Evolutionary conservation across 1,140 invertebrate genomes (phyloP).

Genomic region (Drosophila virilis): DNA sequence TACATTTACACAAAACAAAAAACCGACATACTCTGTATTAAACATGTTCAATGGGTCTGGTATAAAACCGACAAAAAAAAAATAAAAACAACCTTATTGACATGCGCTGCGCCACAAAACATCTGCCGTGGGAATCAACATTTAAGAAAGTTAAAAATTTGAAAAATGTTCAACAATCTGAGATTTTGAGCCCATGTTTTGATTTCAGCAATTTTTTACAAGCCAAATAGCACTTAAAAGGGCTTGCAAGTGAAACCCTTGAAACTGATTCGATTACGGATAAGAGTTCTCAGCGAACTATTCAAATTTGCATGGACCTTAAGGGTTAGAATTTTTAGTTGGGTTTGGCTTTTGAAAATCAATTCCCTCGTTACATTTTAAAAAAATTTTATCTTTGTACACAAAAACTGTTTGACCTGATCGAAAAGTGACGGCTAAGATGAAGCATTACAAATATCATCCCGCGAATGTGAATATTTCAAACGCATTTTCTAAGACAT

Average conservation of each 20-base stretch:
- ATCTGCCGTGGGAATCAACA: constrained; percentile 45
- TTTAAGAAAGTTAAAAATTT: constrained; percentile 24
- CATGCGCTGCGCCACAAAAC: constrained; percentile 8
- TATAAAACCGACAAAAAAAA: neutral
- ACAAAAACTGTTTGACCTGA: neutral
- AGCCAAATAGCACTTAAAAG: constrained; percentile 19
- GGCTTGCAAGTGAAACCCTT: neutral
- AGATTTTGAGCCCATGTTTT: constrained; percentile 49
- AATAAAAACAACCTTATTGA: neutral
- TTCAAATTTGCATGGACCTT: neutral
- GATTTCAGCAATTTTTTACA: constrained; percentile 18
- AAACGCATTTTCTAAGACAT: too few relatives aligned
- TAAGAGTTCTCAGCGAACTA: neutral
- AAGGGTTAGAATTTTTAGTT: too few relatives aligned
- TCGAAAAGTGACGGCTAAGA: neutral
- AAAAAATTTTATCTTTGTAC: neutral
- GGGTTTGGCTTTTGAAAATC: neutral
- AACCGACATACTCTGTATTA: neutral
- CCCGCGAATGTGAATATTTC: too few relatives aligned
- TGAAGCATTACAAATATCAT: too few relatives aligned
- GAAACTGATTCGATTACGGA: constrained; percentile 13
- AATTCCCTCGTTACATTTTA: neutral
- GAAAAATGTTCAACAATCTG: constrained; percentile 51
- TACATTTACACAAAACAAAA: neutral
- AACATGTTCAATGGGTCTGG: neutral